Conservation (phyloP, 1,140 invertebrate genomes). For the Rhizoglyphus robini region DNA sequence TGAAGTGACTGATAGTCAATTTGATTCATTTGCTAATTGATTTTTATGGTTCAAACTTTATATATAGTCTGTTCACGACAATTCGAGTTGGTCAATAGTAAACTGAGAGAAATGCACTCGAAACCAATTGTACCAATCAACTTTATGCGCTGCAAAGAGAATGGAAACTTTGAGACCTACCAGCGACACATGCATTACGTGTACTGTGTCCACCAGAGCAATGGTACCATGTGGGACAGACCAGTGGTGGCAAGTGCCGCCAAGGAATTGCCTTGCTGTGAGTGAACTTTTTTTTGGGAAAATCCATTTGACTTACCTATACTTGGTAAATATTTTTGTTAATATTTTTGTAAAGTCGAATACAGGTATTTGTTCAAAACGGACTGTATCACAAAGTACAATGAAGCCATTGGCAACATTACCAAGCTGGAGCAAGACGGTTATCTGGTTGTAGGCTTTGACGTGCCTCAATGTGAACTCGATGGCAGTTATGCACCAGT, state of each 20-base stretch:
- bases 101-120: not conserved
- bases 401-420: not conserved
- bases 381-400: slow-evolving; percentile 9
- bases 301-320: not conserved
- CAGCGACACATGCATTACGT: slow-evolving; percentile 19
- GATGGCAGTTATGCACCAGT: slow-evolving; percentile 24
- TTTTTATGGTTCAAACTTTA: not conserved
- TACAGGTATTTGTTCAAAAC: slow-evolving; percentile 4
- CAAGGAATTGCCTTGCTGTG: slow-evolving; percentile 21
- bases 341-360: not conserved
- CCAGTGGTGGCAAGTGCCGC: not conserved
- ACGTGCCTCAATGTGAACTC: slow-evolving; percentile 24
- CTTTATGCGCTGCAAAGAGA: slow-evolving; percentile 21
- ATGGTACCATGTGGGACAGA: not conserved
- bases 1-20: too few species aligned
- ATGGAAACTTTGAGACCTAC: slow-evolving; percentile 23
- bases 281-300: slow-evolving; percentile 15
- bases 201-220: slow-evolving; percentile 19
- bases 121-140: not conserved
- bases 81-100: not conserved
- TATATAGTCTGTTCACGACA: slow-evolving; percentile 12
- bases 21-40: not conserved
- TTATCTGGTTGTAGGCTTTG: slow-evolving; percentile 15
- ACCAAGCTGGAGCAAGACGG: not conserved
- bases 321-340: not conserved